Conservation (phyloP, 2,888 invertebrate genomes). For the Diloba caeruleocephala region DNA sequence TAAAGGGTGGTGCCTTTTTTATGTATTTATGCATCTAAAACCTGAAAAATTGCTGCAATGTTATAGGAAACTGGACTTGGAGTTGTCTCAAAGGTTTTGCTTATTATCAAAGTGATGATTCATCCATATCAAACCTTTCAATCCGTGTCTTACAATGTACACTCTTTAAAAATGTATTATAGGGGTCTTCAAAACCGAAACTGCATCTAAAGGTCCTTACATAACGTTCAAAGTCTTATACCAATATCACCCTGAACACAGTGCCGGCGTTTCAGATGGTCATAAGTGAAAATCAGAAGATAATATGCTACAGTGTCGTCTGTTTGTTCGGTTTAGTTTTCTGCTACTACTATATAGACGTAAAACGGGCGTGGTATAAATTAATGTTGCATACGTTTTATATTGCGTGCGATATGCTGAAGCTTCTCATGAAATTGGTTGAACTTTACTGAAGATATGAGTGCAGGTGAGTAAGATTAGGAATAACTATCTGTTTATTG, state of each 20-base stretch:
- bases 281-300: constrained; percentile 73
- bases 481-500: too few relatives aligned
- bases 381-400: constrained; percentile 79
- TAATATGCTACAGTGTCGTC: constrained; percentile 71
- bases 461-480: constrained; percentile 54
- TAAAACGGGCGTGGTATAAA: constrained; percentile 80
- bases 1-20: too few relatives aligned
- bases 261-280: constrained; percentile 77
- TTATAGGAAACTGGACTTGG: too few relatives aligned
- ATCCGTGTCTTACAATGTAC: neutral
- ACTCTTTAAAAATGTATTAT: neutral
- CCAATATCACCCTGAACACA: constrained; percentile 25
- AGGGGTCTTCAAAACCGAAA: constrained; percentile 28
- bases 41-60: too few relatives aligned
- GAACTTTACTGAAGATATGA: constrained; percentile 74
- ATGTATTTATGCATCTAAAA: too few relatives aligned
- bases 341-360: constrained; percentile 73
- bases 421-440: constrained; percentile 81
- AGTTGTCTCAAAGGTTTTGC: too few relatives aligned
- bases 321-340: constrained; percentile 66
- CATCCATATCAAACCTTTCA: neutral
- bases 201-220: constrained; percentile 5
- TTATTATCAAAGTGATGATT: neutral
- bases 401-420: constrained; percentile 79
- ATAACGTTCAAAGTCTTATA: constrained; percentile 36